These are phyloP conservation scores for Cassiopea xamachana DNA, from an alignment of 30 jellyfish, hydroid and myxozoan species.

Conservation along the genomic window DNA sequence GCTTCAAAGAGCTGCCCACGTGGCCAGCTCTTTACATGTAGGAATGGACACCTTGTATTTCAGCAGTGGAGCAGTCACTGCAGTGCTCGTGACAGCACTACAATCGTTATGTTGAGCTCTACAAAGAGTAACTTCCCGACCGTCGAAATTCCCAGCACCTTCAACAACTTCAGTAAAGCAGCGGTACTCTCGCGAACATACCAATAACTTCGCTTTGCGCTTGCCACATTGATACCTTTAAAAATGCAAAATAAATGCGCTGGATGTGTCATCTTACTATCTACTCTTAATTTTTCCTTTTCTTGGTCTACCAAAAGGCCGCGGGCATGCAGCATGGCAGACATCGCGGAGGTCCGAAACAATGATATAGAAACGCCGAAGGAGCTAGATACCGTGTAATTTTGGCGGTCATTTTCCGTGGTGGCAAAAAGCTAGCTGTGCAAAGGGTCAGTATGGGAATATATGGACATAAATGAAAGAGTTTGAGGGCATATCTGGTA, in stretches of 20 bases:
- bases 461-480: too few relatives aligned
- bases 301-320: not conserved
- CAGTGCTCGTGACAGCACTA: constrained; percentile 18
- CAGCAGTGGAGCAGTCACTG: constrained; percentile 29
- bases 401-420: too few relatives aligned
- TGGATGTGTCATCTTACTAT: not conserved
- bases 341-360: too few relatives aligned
- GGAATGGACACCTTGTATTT: constrained; percentile 12
- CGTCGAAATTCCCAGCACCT: constrained; percentile 24
- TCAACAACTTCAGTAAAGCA: constrained; percentile 38
- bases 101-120: constrained; percentile 2
- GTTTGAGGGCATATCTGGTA: too few relatives aligned
- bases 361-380: too few relatives aligned
- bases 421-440: too few relatives aligned
- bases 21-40: constrained; percentile 21
- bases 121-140: constrained; percentile 14
- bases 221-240: constrained; percentile 17
- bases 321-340: not conserved
- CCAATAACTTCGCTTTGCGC: constrained; percentile 11
- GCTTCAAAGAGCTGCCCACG: not conserved
- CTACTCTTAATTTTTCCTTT: not conserved
- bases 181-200: constrained; percentile 37
- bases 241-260: not conserved
- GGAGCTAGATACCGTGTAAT: too few relatives aligned
- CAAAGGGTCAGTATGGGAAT: too few relatives aligned